These are phyloP conservation scores for Opisthograptis luteolata DNA, from an alignment of 2,888 invertebrate genomes.

Conservation along the genomic window DNA sequence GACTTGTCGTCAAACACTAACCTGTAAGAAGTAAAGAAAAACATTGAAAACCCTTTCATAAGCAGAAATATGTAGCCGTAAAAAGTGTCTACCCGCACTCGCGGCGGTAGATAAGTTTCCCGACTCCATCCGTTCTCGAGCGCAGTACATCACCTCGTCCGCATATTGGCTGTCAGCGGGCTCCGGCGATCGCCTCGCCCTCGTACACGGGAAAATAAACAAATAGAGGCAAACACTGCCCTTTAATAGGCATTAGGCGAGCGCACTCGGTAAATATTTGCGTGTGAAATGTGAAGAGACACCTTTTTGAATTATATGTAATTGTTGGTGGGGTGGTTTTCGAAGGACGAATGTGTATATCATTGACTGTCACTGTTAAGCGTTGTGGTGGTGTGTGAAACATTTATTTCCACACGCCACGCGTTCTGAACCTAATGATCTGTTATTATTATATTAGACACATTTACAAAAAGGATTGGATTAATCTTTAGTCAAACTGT, in stretches of 20 bases:
- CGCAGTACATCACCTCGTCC: constrained; percentile 60
- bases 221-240: constrained; percentile 53
- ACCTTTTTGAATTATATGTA: constrained; percentile 29
- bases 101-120: constrained; percentile 36
- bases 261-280: constrained; percentile 58
- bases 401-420: too few species aligned
- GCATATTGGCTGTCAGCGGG: constrained; percentile 69
- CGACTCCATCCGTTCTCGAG: constrained; percentile 41
- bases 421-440: too few species aligned
- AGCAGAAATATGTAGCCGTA: constrained; percentile 17
- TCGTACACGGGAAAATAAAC: constrained; percentile 60
- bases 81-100: constrained; percentile 25
- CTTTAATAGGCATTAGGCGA: constrained; percentile 58
- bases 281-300: constrained; percentile 36
- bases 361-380: too few species aligned
- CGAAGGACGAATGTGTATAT: too few species aligned
- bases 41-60: constrained; percentile 4
- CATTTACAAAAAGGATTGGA: too few species aligned
- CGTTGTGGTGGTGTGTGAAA: not conserved
- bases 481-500: too few species aligned
- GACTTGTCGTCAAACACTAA: not conserved
- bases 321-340: constrained; percentile 20
- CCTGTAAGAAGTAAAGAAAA: too few species aligned
- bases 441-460: too few species aligned
- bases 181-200: constrained; percentile 55